Evolutionary conservation across 1,140 invertebrate species (phyloP), one percentile per base, ranked within the genome.

Genomic region (Hestina assimilis): DNA sequence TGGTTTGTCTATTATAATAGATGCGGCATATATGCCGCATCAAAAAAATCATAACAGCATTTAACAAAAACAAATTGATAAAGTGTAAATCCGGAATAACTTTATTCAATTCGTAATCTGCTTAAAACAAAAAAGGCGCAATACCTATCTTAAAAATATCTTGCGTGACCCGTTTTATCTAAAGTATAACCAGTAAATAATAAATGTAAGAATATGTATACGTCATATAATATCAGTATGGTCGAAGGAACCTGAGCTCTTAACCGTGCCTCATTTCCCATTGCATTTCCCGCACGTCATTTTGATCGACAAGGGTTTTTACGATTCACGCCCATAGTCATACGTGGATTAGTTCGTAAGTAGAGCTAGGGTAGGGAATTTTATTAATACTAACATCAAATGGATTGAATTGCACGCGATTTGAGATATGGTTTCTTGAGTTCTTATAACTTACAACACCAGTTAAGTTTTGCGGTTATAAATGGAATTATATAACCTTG

Each of bases 261-360:
- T 12, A 59, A 51, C 57, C 58, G 61, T 55, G 54, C 56, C 29
- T 29, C 46, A 41, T 41, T 52, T 19, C 24, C 33, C 35, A 21
- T 33, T 50, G 58, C 59, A 50, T 51, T 61, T 61, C 51, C 63
- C 48, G 48, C 52, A 46, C 55, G 42, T 58, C 58, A 60, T 54
- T 58, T 50, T 48, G 53, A 64, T 64, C 61, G 68, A 66, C 60
- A 56, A 48, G 55, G 61, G 58, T 66, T 58, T 56, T 53, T 61
- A 57, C 63, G 46, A 56, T 62, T 55, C 50, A 58, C 33, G 52
- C 23, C 40, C 28, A 40, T 48, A 68, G 57, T 41, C 51, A 45
- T 15, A 42, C 35, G 28, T 53, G 59, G 62, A 62, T 69, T 69
- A 65, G 60, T 51, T 69, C 62, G 51, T 55, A 61, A 54, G 56